phyloP scores from a whole-genome alignment of 1,140 invertebrate species.

The Drosophila willistoni region DNA sequence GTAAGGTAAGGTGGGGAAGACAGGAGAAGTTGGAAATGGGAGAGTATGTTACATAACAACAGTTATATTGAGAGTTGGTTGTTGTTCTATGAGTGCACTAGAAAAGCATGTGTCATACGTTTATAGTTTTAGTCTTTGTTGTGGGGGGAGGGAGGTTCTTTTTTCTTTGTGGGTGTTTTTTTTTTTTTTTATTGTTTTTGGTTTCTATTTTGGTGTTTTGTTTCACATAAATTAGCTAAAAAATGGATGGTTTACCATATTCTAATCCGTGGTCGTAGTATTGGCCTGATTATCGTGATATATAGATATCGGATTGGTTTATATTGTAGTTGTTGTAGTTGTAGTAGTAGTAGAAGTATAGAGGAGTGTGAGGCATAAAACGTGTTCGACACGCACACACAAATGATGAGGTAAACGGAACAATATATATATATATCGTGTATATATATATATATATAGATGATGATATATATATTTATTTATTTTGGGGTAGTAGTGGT shows the following conservation, averaged over 20 bases:
- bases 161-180: not conserved
- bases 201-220: conserved; percentile 30
- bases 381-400: conserved; percentile 58
- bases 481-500: not conserved
- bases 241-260: conserved; percentile 91
- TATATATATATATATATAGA: too few relatives aligned
- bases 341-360: conserved; percentile 47
- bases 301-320: conserved; percentile 27
- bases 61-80: conserved; percentile 22
- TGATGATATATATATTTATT: conserved; percentile 18
- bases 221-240: conserved; percentile 76
- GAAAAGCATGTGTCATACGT: conserved; percentile 4
- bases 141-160: conserved; percentile 3
- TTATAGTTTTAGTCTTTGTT: conserved; percentile 23
- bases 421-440: conserved; percentile 26
- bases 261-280: conserved; percentile 93
- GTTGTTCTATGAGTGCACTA: conserved; percentile 8
- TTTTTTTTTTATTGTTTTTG: conserved; percentile 31
- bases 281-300: conserved; percentile 86
- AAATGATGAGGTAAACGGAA: conserved; percentile 32
- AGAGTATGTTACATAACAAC: conserved; percentile 46
- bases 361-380: not conserved
- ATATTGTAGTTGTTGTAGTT: conserved; percentile 35
- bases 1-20: not conserved
- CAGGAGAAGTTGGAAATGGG: not conserved